Conservation (phyloP, 2,888 invertebrate species). For the Geophilus truncorum region DNA sequence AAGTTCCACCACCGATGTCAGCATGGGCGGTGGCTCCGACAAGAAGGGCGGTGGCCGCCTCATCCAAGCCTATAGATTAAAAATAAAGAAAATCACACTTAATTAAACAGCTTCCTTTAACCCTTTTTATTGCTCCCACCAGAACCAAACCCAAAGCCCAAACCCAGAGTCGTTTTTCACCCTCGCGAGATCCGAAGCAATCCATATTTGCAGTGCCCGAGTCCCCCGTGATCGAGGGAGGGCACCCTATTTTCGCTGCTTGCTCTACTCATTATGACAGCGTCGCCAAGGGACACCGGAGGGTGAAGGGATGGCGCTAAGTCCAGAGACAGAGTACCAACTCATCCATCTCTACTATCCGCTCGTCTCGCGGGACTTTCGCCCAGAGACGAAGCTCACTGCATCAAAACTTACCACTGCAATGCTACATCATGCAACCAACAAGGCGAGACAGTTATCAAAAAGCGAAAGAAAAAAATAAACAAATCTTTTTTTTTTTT, state of each 20-base stretch:
- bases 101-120: neutral
- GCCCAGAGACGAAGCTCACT: neutral
- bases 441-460: neutral
- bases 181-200: neutral
- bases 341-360: neutral
- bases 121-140: neutral
- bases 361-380: neutral
- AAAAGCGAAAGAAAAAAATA: neutral
- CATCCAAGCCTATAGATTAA: constrained; percentile 11
- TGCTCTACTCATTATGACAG: constrained; percentile 9
- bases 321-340: constrained; percentile 4
- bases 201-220: constrained; percentile 23
- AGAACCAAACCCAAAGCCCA: neutral
- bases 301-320: neutral
- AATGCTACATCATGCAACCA: neutral
- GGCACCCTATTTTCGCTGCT: constrained; percentile 32
- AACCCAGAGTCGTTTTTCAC: neutral
- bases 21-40: constrained; percentile 16
- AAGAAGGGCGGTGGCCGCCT: constrained; percentile 23
- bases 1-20: constrained; percentile 6
- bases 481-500: no score
- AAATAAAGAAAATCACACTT: neutral
- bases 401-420: neutral
- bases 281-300: neutral
- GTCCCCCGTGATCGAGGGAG: constrained; percentile 6